These are phyloP conservation scores for Onchidella celtica DNA, from an alignment of 2,888 invertebrate genomes.

Conservation along the genomic window DNA sequence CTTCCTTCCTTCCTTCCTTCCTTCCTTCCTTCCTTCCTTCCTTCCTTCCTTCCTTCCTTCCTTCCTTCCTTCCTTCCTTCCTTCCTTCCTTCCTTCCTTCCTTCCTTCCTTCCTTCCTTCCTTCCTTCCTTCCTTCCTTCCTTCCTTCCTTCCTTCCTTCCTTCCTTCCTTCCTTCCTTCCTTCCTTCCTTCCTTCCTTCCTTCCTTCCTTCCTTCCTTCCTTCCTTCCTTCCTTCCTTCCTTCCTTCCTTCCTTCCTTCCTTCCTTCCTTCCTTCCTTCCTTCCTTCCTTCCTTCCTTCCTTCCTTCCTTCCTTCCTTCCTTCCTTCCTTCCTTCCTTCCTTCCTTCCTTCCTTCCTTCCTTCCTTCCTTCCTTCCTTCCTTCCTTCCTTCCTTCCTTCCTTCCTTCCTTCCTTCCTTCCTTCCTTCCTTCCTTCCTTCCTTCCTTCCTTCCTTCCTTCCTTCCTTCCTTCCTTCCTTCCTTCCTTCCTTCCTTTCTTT, in stretches of 20 bases:
- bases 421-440: conserved; percentile 49
- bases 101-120: conserved; percentile 16
- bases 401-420: conserved; percentile 50
- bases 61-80: conserved; percentile 19
- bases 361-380: conserved; percentile 47
- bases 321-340: conserved; percentile 45
- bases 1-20: conserved; percentile 9
- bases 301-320: conserved; percentile 42
- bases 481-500: conserved; percentile 33
- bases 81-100: conserved; percentile 19
- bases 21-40: conserved; percentile 8
- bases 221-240: conserved; percentile 30
- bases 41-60: conserved; percentile 19
- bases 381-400: conserved; percentile 47
- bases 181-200: conserved; percentile 39
- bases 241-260: conserved; percentile 39
- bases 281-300: conserved; percentile 41
- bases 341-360: conserved; percentile 38
- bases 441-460: conserved; percentile 49
- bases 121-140: conserved; percentile 15
- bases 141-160: conserved; percentile 19
- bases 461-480: conserved; percentile 46
- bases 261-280: conserved; percentile 42
- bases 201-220: conserved; percentile 29
- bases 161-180: conserved; percentile 20